These are phyloP conservation scores for Littorina saxatilis DNA, from an alignment of 1,140 invertebrate species.

Conservation along the genomic window DNA sequence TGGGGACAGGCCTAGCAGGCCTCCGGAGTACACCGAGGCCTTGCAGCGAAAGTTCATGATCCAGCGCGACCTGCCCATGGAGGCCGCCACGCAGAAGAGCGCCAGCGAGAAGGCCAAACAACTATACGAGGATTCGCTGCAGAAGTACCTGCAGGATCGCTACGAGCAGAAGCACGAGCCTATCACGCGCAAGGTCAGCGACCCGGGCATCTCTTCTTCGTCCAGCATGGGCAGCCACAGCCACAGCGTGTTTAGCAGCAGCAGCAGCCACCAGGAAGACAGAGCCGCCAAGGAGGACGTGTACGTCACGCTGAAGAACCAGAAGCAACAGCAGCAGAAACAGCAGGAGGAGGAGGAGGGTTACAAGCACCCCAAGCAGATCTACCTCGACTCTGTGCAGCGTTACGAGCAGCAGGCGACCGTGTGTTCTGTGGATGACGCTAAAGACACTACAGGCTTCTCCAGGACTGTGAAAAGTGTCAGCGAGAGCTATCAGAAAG, in stretches of 20 bases:
- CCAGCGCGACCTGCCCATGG: conserved; percentile 55
- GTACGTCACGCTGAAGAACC: conserved; percentile 38
- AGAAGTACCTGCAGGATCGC: conserved; percentile 62
- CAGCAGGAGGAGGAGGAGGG: too few relatives aligned
- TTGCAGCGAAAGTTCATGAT: conserved; percentile 65
- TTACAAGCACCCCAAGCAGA: conserved; percentile 42
- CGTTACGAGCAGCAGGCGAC: conserved; percentile 50
- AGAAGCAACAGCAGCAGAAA: conserved; percentile 44
- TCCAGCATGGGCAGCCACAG: background rate
- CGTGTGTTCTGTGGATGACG: too few relatives aligned
- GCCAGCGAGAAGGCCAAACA: conserved; percentile 72
- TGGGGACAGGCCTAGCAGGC: conserved; percentile 53
- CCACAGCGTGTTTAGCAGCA: background rate
- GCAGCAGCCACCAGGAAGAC: too few relatives aligned
- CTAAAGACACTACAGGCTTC: too few relatives aligned
- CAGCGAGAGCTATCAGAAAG: too few relatives aligned
- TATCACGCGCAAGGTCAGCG: background rate
- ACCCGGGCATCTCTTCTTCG: background rate
- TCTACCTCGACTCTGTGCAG: conserved; percentile 58
- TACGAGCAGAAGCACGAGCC: conserved; percentile 49
- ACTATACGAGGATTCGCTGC: conserved; percentile 75
- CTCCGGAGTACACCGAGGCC: conserved; percentile 69
- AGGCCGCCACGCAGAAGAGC: conserved; percentile 68
- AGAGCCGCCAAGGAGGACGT: conserved; percentile 31
- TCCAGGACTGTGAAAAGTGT: background rate